Conservation (phyloP, 1,140 invertebrate genomes). For the Aleiodes sp. region DNA sequence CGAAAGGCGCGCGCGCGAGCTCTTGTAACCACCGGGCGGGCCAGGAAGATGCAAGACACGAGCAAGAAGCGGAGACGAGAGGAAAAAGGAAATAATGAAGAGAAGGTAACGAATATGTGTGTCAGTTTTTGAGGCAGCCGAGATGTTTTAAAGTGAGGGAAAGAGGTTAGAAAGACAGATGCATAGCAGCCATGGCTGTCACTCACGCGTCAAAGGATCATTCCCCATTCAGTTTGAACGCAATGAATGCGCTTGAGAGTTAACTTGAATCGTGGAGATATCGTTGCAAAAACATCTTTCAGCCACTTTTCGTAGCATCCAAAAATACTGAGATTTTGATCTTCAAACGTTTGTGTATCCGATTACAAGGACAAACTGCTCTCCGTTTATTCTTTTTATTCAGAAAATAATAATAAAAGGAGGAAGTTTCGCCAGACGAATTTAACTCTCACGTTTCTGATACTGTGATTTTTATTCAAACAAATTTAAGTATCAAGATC, state of each 20-base stretch:
- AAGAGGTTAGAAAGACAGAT: constrained; percentile 49
- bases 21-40: constrained; percentile 31
- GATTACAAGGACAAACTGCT: constrained; percentile 23
- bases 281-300: constrained; percentile 5
- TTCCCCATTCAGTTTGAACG: constrained; percentile 30
- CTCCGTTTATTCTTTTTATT: not conserved
- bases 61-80: constrained; percentile 4
- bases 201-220: constrained; percentile 57
- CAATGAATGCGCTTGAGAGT: constrained; percentile 8
- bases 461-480: no score
- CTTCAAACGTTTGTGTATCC: constrained; percentile 23
- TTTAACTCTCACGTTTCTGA: no score
- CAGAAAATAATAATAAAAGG: no score
- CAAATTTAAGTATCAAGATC: no score
- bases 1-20: constrained; percentile 39
- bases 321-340: constrained; percentile 33
- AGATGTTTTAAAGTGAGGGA: constrained; percentile 40
- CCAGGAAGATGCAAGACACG: constrained; percentile 17
- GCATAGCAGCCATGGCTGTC: constrained; percentile 51
- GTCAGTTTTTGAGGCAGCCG: constrained; percentile 42
- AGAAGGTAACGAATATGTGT: constrained; percentile 30
- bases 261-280: not conserved
- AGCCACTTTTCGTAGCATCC: constrained; percentile 15
- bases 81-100: constrained; percentile 28
- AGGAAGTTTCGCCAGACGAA: no score